A percentile compares a stretch with the other conserved stretches of the same genome.
Conservation (phyloP, 2,797 vertebrate genomes). For the Betta splendens region DNA sequence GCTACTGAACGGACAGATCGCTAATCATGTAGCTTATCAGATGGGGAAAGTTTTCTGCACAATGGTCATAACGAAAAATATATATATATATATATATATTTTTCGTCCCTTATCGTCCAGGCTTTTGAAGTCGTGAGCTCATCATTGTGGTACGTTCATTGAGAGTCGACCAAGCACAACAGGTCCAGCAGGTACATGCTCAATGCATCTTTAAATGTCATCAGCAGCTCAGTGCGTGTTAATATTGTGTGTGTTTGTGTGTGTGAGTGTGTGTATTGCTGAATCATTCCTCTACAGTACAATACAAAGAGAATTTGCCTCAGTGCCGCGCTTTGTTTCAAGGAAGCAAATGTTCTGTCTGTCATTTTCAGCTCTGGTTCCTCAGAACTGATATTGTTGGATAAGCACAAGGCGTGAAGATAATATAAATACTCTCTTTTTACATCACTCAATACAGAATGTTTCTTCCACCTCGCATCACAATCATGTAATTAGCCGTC, state of each 20-base stretch:
- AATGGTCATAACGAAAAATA: conserved; percentile 4
- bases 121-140: neutral
- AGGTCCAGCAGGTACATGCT: neutral
- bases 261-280: neutral
- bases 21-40: conserved; percentile 23
- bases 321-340: neutral
- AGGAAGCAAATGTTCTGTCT: neutral
- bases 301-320: neutral
- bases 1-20: conserved; percentile 16
- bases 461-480: no score
- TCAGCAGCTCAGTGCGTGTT: neutral
- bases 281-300: neutral
- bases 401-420: neutral
- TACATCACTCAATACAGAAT: no score
- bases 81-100: neutral
- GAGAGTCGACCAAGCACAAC: neutral
- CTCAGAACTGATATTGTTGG: neutral
- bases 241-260: neutral
- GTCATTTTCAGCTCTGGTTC: neutral
- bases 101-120: neutral
- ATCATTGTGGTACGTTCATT: neutral
- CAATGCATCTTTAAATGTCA: neutral
- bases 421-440: no score
- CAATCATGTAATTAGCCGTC: no score
- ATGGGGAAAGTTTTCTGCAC: conserved; percentile 9